Evolutionary conservation across 2,113 vertebrate genomes (phyloP), one percentile per base, ranked within the genome.

Genomic region (Forbesichthys papilliferus): DNA sequence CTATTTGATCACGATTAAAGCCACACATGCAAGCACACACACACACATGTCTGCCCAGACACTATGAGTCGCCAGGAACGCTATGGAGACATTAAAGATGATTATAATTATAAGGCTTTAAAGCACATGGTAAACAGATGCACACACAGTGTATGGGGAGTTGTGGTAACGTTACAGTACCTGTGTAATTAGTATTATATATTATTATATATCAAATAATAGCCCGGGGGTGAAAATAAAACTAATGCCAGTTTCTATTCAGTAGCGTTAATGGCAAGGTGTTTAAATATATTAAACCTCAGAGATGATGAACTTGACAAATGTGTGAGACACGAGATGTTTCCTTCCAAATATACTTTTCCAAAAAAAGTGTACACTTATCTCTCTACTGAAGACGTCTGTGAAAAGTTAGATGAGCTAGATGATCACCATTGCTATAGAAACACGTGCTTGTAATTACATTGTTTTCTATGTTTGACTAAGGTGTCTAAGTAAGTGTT

Each of bases 1-100:
- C 81, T 87, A 88, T 90, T 88, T 89, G 87, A 86, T 81, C 79
- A 84, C 84, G 88, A 92, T 91, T 88, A 91, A 91, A 90, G 88
- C 78, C 11, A 34, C 57, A 54, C 8, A 36, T n/a, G 36, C 49
- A 61, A 11, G 58, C 68, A 64, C 66, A 77, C 66, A 71, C 65
- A 54, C 8, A 36, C 33, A 53, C 49, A 61, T 63, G 69, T 62
- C 76, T 71, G 77, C 79, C 85, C 85, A 89, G 85, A 89, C 85
- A 71, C 64, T 70, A 70, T 61, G 87, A 74, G 90, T 87, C 87
- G 84, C 84, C 83, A 87, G 73, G 61, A 72, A 9, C 74, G 77
- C 81, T 78, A 68, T 65, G 79, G 77, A 89, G 83, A 90, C 90
- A 85, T 87, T 85, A 88, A 88, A 86, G 82, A 77, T 71, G 76